phyloP scores from a whole-genome alignment of 2,888 invertebrate species.

The Tenthredo mesomela region DNA sequence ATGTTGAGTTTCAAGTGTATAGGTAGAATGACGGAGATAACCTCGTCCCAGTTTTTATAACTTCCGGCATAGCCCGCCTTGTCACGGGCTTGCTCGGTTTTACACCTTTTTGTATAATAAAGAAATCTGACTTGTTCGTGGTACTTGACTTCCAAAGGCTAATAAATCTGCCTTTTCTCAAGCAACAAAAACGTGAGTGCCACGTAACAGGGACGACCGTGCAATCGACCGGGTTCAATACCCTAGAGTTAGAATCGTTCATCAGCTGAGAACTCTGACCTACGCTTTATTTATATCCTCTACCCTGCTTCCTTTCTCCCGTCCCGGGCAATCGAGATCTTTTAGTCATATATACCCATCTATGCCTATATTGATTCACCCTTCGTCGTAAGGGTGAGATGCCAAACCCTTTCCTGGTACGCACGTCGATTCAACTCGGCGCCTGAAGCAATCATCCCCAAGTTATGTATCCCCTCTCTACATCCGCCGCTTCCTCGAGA shows the following conservation, averaged over 20 bases:
- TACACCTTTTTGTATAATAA: conserved; percentile 20
- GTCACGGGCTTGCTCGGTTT: background rate
- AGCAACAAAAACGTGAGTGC: background rate
- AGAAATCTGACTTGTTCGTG: background rate
- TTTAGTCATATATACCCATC: conserved; percentile 24
- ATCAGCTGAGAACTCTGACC: conserved; percentile 30
- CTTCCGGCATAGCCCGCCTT: background rate
- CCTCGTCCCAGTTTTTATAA: background rate
- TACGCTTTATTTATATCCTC: conserved; percentile 27
- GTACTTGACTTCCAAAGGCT: background rate
- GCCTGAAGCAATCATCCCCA: conserved; percentile 40
- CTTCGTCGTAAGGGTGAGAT: conserved; percentile 34
- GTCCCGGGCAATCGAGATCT: conserved; percentile 13
- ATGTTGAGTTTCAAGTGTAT: background rate
- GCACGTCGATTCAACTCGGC: conserved; percentile 33
- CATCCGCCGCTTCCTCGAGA: background rate
- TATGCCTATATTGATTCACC: conserved; percentile 42
- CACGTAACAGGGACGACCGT: background rate
- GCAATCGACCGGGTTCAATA: conserved; percentile 14
- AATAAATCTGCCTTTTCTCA: conserved; percentile 11
- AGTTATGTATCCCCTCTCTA: conserved; percentile 19
- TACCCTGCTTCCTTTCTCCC: background rate
- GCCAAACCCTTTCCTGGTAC: conserved; percentile 43
- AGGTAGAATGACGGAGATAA: background rate
- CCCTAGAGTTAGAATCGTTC: conserved; percentile 14